phyloP scores from a whole-genome alignment of 2,888 invertebrate genomes.

The Buathra laborator region DNA sequence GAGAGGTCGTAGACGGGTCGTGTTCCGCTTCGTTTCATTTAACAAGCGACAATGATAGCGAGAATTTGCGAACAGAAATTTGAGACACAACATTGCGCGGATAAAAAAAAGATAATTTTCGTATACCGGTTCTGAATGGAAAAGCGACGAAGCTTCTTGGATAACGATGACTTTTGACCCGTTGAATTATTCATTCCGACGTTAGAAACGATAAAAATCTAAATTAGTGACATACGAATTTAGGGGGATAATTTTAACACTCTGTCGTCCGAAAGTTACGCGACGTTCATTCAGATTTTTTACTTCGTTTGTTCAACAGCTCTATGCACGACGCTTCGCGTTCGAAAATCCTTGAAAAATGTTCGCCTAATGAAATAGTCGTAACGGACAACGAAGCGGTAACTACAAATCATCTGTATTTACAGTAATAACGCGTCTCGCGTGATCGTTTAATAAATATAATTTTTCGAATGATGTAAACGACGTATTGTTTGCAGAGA shows the following conservation, averaged over 20 bases:
- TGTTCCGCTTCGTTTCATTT: too few relatives aligned
- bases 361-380: conserved; percentile 25
- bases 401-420: conserved; percentile 5
- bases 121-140: too few relatives aligned
- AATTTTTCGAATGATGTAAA: not conserved
- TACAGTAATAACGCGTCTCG: not conserved
- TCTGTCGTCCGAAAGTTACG: not conserved
- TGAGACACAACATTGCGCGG: too few relatives aligned
- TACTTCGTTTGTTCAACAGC: conserved; percentile 24
- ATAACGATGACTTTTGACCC: not conserved
- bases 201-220: not conserved
- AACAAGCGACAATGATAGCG: too few relatives aligned
- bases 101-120: too few relatives aligned
- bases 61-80: too few relatives aligned
- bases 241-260: not conserved
- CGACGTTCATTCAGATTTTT: conserved; percentile 18
- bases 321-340: conserved; percentile 20
- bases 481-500: conserved; percentile 34
- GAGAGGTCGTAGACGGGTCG: too few relatives aligned
- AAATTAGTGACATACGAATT: not conserved
- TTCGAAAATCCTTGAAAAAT: conserved; percentile 5
- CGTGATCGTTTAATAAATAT: conserved; percentile 2
- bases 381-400: conserved; percentile 20
- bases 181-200: not conserved
- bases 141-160: too few relatives aligned